Percentiles rank a stretch among this genome's conserved stretches.
Conservation (phyloP, 2,113 vertebrate species). For the Bagarius yarrelli region DNA sequence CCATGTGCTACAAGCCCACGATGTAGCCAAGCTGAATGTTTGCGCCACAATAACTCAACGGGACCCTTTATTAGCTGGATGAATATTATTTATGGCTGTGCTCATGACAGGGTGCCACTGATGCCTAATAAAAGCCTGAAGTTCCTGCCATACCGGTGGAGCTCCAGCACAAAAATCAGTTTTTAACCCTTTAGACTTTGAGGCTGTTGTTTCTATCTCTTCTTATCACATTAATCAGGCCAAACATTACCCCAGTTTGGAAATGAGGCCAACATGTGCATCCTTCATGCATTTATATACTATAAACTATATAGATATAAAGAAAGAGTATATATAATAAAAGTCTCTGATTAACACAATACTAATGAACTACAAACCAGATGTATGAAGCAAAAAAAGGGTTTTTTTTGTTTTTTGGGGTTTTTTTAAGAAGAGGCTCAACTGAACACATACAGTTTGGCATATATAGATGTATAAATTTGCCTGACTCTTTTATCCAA, state of each 20-base stretch:
- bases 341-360: background rate
- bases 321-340: too few species aligned
- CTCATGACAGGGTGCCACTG: constrained; percentile 4
- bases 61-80: background rate
- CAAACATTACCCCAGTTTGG: background rate
- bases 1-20: background rate
- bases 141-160: background rate
- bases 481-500: background rate
- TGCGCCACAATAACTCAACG: background rate
- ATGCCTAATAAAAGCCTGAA: constrained; percentile 6
- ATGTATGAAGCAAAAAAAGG: background rate
- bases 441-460: background rate
- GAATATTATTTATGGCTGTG: constrained; percentile 8
- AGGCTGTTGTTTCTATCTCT: background rate
- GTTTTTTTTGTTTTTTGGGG: too few species aligned
- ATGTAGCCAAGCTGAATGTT: background rate
- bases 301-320: too few species aligned
- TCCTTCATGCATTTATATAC: background rate
- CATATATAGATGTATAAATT: background rate
- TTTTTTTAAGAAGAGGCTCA: background rate
- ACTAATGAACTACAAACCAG: background rate
- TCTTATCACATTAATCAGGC: background rate
- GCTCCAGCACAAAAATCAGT: background rate
- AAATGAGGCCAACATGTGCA: background rate
- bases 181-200: background rate